phyloP scores from a whole-genome alignment of 2,797 vertebrate species.

The Austrolebias charrua region DNA sequence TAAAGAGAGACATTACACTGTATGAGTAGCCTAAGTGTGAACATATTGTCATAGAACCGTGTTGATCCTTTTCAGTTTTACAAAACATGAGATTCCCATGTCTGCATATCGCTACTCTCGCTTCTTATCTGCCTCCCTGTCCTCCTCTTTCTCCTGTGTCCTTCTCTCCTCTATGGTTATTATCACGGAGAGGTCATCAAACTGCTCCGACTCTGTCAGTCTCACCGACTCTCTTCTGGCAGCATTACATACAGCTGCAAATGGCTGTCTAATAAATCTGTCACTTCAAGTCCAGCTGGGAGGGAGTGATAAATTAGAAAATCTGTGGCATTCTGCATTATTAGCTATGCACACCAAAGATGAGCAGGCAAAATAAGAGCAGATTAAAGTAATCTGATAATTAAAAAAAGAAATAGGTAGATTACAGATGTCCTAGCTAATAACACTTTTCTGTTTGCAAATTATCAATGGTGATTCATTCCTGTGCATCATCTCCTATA shows the following conservation, averaged over 20 bases:
- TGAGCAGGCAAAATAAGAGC: slow-evolving; percentile 35
- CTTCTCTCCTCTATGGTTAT: slow-evolving; percentile 60
- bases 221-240: slow-evolving; percentile 50
- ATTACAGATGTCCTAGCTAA: slow-evolving; percentile 57
- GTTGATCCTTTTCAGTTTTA: slow-evolving; percentile 9
- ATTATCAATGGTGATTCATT: slow-evolving; percentile 9
- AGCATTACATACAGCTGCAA: slow-evolving; percentile 50
- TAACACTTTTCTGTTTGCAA: slow-evolving; percentile 31
- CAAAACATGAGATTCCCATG: slow-evolving; percentile 1
- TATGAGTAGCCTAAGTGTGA: not conserved
- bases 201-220: slow-evolving; percentile 63
- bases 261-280: slow-evolving; percentile 74
- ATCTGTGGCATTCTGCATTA: slow-evolving; percentile 46
- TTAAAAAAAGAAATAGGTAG: slow-evolving; percentile 36
- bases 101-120: slow-evolving; percentile 3
- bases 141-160: slow-evolving; percentile 58
- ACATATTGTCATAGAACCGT: slow-evolving; percentile 1
- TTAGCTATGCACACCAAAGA: slow-evolving; percentile 53
- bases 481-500: not conserved
- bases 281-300: slow-evolving; percentile 69
- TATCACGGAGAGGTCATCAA: slow-evolving; percentile 71
- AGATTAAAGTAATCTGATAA: slow-evolving; percentile 58
- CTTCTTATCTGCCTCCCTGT: slow-evolving; percentile 54
- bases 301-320: slow-evolving; percentile 60
- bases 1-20: not conserved